A percentile compares a stretch with the other conserved stretches of the same genome.
Evolutionary conservation across 37 sponge, comb jelly and placozoan species (phyloP).

Genomic region (Oscarella lobularis): DNA sequence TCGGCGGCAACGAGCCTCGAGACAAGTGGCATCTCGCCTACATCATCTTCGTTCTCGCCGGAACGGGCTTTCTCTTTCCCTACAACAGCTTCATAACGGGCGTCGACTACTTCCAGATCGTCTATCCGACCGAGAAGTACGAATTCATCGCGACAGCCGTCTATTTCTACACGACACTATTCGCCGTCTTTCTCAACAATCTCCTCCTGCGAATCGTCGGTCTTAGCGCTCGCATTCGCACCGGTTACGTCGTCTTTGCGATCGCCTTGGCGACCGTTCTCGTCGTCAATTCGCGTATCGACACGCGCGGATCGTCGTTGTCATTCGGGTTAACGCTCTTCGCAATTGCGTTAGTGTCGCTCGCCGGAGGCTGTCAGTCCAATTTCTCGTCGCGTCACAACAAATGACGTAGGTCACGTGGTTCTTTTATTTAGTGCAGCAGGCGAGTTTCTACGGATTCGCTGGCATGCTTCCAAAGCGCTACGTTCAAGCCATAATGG

Average conservation of each 20-base stretch:
- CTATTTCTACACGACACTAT: constrained; percentile 16
- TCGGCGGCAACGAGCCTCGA: too few relatives aligned
- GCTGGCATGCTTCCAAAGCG: constrained; percentile 61
- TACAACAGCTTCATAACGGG: constrained; percentile 63
- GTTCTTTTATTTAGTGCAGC: constrained; percentile 43
- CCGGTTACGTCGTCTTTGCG: constrained; percentile 56
- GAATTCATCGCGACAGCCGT: constrained; percentile 31
- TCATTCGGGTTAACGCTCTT: constrained; percentile 39
- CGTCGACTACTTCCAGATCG: constrained; percentile 69
- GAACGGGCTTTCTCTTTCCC: constrained; percentile 73
- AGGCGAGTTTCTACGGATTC: constrained; percentile 81
- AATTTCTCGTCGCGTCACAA: background rate
- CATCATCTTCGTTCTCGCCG: constrained; percentile 44
- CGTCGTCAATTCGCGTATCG: constrained; percentile 43
- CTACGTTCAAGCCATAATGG: constrained; percentile 65
- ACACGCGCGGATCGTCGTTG: constrained; percentile 4
- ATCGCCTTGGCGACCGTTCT: constrained; percentile 42
- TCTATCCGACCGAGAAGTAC: constrained; percentile 36
- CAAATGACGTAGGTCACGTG: background rate
- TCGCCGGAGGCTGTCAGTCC: constrained; percentile 9
- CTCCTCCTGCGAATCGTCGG: constrained; percentile 24
- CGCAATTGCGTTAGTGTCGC: constrained; percentile 19
- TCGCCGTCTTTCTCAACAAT: constrained; percentile 34
- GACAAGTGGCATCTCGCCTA: constrained; percentile 43
- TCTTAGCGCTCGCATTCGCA: constrained; percentile 35